Percentiles rank a stretch among this genome's conserved stretches.
Evolutionary conservation across 2,113 vertebrate genomes (phyloP).

Genomic region (Morone chrysops): DNA sequence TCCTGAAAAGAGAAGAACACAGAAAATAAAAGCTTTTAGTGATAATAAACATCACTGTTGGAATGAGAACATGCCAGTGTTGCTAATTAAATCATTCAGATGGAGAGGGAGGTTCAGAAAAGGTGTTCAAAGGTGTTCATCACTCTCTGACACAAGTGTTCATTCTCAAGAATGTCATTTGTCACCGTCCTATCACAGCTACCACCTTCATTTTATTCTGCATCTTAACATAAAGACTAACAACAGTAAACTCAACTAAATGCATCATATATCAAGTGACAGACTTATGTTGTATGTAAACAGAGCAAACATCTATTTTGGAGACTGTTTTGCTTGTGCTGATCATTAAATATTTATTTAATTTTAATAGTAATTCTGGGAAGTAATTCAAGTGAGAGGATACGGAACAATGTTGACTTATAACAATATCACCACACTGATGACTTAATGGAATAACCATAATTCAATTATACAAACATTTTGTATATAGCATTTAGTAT

Average conservation of each 20-base stretch:
- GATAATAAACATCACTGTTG: not conserved
- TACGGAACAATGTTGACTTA: not conserved
- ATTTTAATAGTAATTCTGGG: slow-evolving; percentile 20
- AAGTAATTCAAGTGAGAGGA: slow-evolving; percentile 18
- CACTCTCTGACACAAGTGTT: too few species aligned
- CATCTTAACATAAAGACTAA: not conserved
- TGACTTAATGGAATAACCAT: slow-evolving; percentile 12
- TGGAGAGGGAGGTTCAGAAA: not conserved
- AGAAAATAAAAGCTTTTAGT: slow-evolving; percentile 36
- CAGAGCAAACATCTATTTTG: too few species aligned
- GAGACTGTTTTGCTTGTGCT: slow-evolving; percentile 28
- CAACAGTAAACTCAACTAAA: too few species aligned
- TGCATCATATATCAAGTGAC: too few species aligned
- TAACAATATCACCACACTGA: not conserved
- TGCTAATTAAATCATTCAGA: not conserved
- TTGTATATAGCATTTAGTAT: slow-evolving; percentile 12
- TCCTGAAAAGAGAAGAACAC: slow-evolving; percentile 85
- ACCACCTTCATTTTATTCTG: too few species aligned
- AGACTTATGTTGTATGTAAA: not conserved
- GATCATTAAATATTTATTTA: slow-evolving; percentile 16
- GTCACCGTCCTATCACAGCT: too few species aligned
- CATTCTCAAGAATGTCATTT: too few species aligned
- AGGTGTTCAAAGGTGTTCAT: too few species aligned
- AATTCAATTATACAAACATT: slow-evolving; percentile 27
- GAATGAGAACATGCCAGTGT: too few species aligned